phyloP scores from a whole-genome alignment of 2,888 invertebrate species.

The Trisateles emortualis region DNA sequence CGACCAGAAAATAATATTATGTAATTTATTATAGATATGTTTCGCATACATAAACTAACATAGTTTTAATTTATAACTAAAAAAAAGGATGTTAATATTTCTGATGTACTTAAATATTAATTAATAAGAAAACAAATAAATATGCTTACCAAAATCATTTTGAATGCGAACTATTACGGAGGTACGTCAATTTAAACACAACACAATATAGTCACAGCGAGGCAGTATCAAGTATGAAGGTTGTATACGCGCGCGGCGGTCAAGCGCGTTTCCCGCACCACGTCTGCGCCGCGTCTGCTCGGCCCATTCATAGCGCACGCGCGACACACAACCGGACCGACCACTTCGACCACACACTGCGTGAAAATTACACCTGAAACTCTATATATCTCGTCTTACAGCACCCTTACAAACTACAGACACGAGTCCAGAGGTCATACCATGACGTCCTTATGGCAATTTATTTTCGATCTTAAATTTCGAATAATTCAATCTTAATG shows the following conservation, averaged over 20 bases:
- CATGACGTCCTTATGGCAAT: no score
- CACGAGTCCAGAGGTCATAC: no score
- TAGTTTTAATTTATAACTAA: no score
- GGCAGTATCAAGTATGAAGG: slow-evolving; percentile 8
- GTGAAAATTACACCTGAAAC: slow-evolving; percentile 1
- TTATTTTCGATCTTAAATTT: no score
- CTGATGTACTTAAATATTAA: not conserved
- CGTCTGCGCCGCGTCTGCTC: slow-evolving; percentile 73
- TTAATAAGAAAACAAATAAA: slow-evolving; percentile 4
- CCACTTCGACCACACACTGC: slow-evolving; percentile 17
- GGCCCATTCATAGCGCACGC: slow-evolving; percentile 58
- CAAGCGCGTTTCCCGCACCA: slow-evolving; percentile 65
- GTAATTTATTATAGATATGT: no score
- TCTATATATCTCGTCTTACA: not conserved
- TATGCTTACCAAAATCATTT: slow-evolving; percentile 13
- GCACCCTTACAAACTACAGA: not conserved
- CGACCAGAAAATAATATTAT: no score
- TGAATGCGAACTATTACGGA: not conserved
- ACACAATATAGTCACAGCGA: slow-evolving; percentile 20
- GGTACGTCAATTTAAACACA: slow-evolving; percentile 9
- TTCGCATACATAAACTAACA: no score
- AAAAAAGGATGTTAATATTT: not conserved
- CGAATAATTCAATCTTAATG: no score
- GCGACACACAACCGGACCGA: slow-evolving; percentile 24
- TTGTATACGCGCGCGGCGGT: slow-evolving; percentile 30